These are phyloP conservation scores for Eciton burchellii DNA, from an alignment of 1,140 invertebrate species.

Conservation along the genomic window DNA sequence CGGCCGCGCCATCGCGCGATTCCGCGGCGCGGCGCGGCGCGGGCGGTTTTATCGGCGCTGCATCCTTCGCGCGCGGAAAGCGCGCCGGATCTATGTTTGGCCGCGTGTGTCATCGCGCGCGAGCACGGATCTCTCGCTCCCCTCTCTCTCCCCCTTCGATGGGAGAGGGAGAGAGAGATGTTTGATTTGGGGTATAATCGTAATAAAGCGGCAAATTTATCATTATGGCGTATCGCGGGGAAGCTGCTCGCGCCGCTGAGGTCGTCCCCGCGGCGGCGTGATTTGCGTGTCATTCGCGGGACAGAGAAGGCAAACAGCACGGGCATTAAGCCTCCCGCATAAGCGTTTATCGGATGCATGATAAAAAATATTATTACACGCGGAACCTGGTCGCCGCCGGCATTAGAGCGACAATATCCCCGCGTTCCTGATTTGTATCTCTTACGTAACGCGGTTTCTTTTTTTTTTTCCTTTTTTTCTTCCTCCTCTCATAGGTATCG, in stretches of 20 bases:
- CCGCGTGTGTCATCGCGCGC: neutral
- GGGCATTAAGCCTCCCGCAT: no score
- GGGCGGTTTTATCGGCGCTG: slow-evolving; percentile 12
- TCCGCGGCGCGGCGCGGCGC: slow-evolving; percentile 1
- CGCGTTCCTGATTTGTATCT: neutral
- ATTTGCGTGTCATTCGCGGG: no score
- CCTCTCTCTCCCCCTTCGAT: neutral
- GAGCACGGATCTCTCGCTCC: slow-evolving; percentile 14
- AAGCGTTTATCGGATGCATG: no score
- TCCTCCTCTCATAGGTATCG: neutral
- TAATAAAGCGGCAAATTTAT: neutral
- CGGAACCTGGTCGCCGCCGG: no score
- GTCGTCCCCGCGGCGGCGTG: no score
- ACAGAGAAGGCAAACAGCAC: no score
- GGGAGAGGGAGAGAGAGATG: neutral
- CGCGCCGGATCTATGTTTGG: slow-evolving; percentile 35
- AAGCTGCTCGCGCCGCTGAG: no score
- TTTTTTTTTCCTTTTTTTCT: no score
- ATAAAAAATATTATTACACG: no score
- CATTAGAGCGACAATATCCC: neutral
- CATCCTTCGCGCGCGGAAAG: slow-evolving; percentile 18
- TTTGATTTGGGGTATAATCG: neutral
- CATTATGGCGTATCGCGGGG: neutral
- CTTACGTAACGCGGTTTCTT: slow-evolving; percentile 16
- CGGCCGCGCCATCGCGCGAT: slow-evolving; percentile 21